Percentiles rank a stretch among this genome's conserved stretches.
phyloP scores from a whole-genome alignment of 2,888 invertebrate genomes.

The Cerastis leucographa region DNA sequence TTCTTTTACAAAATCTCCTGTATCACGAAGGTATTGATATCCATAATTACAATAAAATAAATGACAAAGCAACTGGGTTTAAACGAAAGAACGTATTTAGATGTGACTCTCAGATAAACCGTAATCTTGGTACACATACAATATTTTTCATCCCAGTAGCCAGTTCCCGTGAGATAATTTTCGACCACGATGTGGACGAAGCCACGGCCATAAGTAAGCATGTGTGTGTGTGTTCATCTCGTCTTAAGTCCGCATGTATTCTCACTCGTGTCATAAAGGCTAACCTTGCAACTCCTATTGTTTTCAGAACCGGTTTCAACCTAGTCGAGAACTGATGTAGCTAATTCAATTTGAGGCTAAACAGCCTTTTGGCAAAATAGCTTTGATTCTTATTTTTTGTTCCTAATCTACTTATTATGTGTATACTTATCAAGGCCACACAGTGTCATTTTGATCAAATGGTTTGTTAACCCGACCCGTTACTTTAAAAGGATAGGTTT shows the following conservation, averaged over 20 bases:
- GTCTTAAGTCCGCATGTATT: slow-evolving; percentile 46
- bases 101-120: background rate
- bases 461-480: slow-evolving; percentile 28
- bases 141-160: background rate
- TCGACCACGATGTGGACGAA: background rate
- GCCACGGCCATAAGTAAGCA: background rate
- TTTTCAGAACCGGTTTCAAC: slow-evolving; percentile 69
- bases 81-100: background rate
- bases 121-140: background rate
- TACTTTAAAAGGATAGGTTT: slow-evolving; percentile 4
- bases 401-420: background rate
- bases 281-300: slow-evolving; percentile 72
- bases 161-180: background rate
- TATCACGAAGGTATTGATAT: background rate
- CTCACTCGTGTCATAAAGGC: slow-evolving; percentile 46
- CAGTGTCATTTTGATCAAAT: slow-evolving; percentile 21
- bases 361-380: slow-evolving; percentile 27
- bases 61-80: background rate
- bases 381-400: slow-evolving; percentile 24
- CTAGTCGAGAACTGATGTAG: slow-evolving; percentile 53
- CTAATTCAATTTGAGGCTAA: slow-evolving; percentile 40
- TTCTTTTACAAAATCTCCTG: background rate
- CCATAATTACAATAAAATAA: background rate
- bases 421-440: slow-evolving; percentile 20
- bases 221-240: slow-evolving; percentile 27